These are phyloP conservation scores for Elysia crispata DNA, from an alignment of 2,888 invertebrate genomes.

Conservation along the genomic window DNA sequence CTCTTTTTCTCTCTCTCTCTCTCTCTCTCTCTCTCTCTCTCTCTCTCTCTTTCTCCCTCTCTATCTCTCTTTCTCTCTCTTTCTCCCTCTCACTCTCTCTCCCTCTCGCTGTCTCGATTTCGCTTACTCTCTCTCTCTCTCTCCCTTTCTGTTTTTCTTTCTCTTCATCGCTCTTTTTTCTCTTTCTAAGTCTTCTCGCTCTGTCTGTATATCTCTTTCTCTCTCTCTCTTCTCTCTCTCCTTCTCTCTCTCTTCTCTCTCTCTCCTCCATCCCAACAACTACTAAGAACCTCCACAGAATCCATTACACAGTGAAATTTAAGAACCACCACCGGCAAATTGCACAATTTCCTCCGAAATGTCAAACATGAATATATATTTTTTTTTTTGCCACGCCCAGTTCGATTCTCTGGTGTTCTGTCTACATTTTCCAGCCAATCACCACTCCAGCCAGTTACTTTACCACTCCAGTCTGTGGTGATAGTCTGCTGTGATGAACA, in stretches of 20 bases:
- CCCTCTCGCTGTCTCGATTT: not conserved
- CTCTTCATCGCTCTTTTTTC: not conserved
- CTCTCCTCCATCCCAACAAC: not conserved
- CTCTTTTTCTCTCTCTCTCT: not conserved
- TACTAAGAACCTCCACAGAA: no score
- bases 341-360: no score
- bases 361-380: no score
- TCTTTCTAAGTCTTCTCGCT: not conserved
- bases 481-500: no score
- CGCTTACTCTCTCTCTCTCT: constrained; percentile 21
- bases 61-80: constrained; percentile 6
- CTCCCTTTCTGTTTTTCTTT: not conserved
- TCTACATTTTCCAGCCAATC: no score
- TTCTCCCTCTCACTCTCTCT: not conserved
- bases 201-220: constrained; percentile 3
- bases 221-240: not conserved
- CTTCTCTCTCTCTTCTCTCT: not conserved
- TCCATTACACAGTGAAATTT: no score
- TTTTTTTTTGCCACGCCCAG: no score
- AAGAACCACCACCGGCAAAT: no score
- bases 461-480: no score
- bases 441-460: no score
- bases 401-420: no score
- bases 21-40: constrained; percentile 31
- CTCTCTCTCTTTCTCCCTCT: constrained; percentile 16